phyloP scores from a whole-genome alignment of 2,797 vertebrate genomes.

The Odontamblyopus rebecca region DNA sequence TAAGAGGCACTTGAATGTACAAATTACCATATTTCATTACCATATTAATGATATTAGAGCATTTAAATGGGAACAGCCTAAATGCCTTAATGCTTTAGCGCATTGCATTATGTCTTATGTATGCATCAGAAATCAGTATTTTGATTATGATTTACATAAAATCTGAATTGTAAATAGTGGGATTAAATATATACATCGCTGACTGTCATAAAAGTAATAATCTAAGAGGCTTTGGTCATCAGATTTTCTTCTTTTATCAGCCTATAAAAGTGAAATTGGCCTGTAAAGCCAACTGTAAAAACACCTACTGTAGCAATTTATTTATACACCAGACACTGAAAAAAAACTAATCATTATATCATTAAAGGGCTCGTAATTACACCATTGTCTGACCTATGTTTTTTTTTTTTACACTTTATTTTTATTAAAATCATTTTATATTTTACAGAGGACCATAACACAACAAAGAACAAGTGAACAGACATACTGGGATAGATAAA shows the following conservation, averaged over 20 bases:
- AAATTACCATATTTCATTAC: slow-evolving; percentile 6
- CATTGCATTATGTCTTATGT: background rate
- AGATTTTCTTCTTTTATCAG: background rate
- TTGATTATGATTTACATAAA: slow-evolving; percentile 6
- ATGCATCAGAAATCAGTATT: slow-evolving; percentile 5
- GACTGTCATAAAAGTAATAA: background rate
- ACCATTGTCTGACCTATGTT: too few relatives aligned
- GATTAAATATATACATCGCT: background rate
- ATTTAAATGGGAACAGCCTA: background rate
- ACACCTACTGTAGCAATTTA: too few relatives aligned
- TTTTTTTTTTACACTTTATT: too few relatives aligned
- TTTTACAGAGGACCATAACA: too few relatives aligned
- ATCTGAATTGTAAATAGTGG: slow-evolving; percentile 5
- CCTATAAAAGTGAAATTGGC: too few relatives aligned
- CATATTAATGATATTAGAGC: slow-evolving; percentile 5
- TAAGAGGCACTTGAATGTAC: slow-evolving; percentile 7
- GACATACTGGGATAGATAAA: too few relatives aligned
- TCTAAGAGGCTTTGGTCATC: background rate
- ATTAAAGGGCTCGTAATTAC: too few relatives aligned
- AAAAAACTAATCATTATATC: background rate
- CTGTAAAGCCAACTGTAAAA: too few relatives aligned
- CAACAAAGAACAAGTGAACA: too few relatives aligned
- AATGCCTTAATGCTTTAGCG: background rate
- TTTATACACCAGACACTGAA: background rate
- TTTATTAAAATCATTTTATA: too few relatives aligned